phyloP scores from a whole-genome alignment of 1,140 invertebrate species.

The Doryteuthis pealeii region DNA sequence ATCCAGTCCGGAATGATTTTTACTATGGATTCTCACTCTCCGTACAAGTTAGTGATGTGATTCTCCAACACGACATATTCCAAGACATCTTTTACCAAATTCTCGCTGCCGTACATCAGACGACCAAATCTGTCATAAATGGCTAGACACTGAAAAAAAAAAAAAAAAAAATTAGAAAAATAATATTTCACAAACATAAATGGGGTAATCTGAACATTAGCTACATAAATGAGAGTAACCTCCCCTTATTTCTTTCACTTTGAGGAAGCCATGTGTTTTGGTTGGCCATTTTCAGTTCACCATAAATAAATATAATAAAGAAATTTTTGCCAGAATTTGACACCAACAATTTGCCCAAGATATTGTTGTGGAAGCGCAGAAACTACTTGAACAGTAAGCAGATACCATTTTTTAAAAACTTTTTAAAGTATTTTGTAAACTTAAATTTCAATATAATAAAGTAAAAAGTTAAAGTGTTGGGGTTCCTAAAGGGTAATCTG shows the following conservation, averaged over 20 bases:
- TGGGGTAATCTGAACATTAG: too few relatives aligned
- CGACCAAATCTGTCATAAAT: constrained; percentile 96
- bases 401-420: background rate
- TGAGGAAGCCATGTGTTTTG: too few relatives aligned
- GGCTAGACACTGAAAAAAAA: constrained; percentile 71
- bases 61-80: constrained; percentile 98
- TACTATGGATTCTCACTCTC: constrained; percentile 87
- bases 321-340: constrained; percentile 84
- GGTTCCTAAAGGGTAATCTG: too few relatives aligned
- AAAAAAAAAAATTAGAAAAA: too few relatives aligned
- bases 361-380: constrained; percentile 86
- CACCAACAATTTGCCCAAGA: constrained; percentile 71
- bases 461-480: too few relatives aligned
- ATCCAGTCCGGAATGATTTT: constrained; percentile 87
- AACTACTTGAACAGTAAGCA: constrained; percentile 69
- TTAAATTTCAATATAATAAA: too few relatives aligned
- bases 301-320: constrained; percentile 84
- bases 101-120: constrained; percentile 89
- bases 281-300: too few relatives aligned
- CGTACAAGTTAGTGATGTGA: constrained; percentile 86
- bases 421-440: too few relatives aligned
- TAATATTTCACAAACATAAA: too few relatives aligned
- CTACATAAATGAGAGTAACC: too few relatives aligned
- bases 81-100: constrained; percentile 79
- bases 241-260: too few relatives aligned